Evolutionary conservation across 2,888 invertebrate genomes (phyloP).

Genomic region (Lasioglossum zephyrum): DNA sequence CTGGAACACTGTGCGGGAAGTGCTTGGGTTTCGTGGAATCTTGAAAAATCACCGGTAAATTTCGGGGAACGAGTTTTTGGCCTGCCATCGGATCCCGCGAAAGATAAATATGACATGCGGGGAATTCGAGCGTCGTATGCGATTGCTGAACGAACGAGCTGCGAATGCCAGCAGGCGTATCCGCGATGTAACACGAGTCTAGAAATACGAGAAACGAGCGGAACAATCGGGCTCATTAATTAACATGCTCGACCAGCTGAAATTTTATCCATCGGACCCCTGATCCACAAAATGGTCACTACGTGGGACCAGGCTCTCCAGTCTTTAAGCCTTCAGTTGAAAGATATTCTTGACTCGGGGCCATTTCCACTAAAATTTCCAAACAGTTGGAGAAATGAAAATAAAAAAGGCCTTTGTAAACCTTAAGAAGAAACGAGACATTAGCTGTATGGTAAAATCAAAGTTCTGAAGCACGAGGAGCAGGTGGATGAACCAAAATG

Average conservation of each 20-base stretch:
- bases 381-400: not conserved
- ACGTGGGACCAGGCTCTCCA: too few species aligned
- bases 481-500: constrained; percentile 1
- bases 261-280: not conserved
- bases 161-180: constrained; percentile 39
- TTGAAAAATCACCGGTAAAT: constrained; percentile 6
- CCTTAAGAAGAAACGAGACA: too few species aligned
- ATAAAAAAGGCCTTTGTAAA: too few species aligned
- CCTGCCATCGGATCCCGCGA: constrained; percentile 16
- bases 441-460: not conserved
- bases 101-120: constrained; percentile 43
- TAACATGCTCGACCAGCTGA: not conserved
- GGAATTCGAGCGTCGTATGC: constrained; percentile 30
- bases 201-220: constrained; percentile 40
- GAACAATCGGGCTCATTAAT: constrained; percentile 22
- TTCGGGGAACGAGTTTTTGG: constrained; percentile 26
- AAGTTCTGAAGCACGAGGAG: not conserved
- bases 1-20: not conserved
- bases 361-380: too few species aligned
- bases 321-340: too few species aligned
- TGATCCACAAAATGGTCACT: too few species aligned
- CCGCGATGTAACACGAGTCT: constrained; percentile 15
- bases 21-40: not conserved
- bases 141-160: constrained; percentile 31
- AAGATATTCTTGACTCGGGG: too few species aligned